Percentiles rank a stretch among this genome's conserved stretches.
phyloP scores from a whole-genome alignment of 2,113 vertebrate species.

The Ceyx margarethae region DNA sequence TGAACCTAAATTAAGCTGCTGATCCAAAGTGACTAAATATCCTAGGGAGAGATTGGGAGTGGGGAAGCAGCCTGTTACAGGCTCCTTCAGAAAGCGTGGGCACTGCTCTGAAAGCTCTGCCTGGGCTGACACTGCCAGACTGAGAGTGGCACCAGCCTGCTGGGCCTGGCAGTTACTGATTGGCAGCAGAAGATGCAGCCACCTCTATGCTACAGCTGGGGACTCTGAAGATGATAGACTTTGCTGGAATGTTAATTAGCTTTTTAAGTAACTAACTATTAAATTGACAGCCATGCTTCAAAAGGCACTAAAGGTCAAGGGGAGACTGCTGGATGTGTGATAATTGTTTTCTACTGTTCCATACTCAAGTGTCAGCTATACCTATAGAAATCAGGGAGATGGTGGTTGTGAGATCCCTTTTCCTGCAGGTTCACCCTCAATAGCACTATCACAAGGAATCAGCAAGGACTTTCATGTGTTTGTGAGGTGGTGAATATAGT shows the following conservation, averaged over 20 bases:
- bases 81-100: background rate
- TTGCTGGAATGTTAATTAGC: background rate
- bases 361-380: background rate
- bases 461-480: background rate
- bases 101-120: too few relatives aligned
- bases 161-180: background rate
- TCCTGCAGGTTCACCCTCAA: background rate
- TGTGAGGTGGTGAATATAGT: background rate
- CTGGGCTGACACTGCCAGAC: background rate
- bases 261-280: background rate
- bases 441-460: background rate
- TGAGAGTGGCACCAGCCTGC: accelerated
- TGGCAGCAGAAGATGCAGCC: background rate
- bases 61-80: background rate
- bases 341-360: background rate
- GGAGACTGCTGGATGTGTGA: background rate
- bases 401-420: background rate
- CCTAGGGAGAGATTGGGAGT: accelerated
- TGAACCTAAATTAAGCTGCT: background rate
- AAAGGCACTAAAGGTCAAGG: background rate
- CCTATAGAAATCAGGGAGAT: background rate
- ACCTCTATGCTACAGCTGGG: background rate
- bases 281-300: background rate
- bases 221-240: background rate
- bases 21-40: too few relatives aligned